Conservation (phyloP, 2,797 vertebrate species). For the Semaprochilodus insignis region DNA sequence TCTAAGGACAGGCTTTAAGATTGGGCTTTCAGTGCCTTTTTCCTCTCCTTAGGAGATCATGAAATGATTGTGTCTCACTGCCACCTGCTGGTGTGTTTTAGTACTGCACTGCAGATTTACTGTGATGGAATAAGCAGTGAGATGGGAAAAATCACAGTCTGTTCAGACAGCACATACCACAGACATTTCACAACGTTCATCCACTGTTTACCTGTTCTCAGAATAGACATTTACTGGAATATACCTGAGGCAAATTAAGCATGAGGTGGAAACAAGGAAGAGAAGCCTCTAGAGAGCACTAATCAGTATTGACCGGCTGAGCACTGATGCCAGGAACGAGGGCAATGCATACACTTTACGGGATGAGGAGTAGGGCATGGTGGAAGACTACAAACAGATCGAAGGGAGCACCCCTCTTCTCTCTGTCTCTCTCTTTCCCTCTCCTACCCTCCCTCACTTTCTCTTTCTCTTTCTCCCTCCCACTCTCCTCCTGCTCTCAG, state of each 20-base stretch:
- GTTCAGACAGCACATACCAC: not conserved
- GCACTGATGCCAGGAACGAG: not conserved
- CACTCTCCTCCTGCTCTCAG: not conserved
- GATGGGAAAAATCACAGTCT: not conserved
- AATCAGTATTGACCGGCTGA: not conserved
- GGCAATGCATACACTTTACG: not conserved
- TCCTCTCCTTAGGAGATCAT: not conserved
- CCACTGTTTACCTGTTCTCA: not conserved
- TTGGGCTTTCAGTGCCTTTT: not conserved
- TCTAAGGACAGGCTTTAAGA: too few species aligned
- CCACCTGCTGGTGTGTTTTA: conserved; percentile 3
- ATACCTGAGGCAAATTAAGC: too few species aligned
- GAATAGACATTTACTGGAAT: not conserved
- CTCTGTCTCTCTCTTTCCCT: not conserved
- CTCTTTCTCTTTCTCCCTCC: not conserved
- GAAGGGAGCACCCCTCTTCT: not conserved
- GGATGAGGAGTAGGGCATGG: not conserved
- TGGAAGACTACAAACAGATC: not conserved
- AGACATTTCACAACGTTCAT: not conserved
- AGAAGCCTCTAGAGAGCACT: not conserved
- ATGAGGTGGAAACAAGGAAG: not conserved
- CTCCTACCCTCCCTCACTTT: not conserved
- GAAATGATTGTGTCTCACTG: not conserved
- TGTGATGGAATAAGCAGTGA: not conserved
- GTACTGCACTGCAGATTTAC: not conserved